Percentiles rank a stretch among this genome's conserved stretches.
Conservation (phyloP, 2,113 vertebrate genomes). For the Leucopsar rothschildi region DNA sequence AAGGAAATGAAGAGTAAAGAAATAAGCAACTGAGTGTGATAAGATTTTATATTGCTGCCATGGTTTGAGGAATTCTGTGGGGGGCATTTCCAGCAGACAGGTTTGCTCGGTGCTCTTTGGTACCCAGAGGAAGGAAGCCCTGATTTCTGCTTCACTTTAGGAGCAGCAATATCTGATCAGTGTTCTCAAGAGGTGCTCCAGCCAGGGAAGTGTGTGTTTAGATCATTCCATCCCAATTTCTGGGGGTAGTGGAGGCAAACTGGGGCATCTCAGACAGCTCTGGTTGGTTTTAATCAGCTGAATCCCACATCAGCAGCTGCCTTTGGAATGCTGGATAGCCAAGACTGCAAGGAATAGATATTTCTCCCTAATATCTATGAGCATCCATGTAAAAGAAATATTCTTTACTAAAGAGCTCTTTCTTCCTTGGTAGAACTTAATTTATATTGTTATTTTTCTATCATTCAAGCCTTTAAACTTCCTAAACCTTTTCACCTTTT, state of each 20-base stretch:
- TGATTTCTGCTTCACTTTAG: background rate
- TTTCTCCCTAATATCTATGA: background rate
- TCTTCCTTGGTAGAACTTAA: background rate
- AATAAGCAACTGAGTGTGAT: background rate
- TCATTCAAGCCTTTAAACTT: background rate
- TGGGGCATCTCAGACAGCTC: background rate
- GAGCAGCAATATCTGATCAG: background rate
- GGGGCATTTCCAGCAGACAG: background rate
- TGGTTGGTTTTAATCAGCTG: background rate
- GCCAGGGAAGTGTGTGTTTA: background rate
- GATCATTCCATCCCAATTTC: background rate
- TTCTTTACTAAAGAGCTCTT: background rate
- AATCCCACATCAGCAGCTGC: background rate
- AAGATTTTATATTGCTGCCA: background rate
- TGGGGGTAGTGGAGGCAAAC: background rate
- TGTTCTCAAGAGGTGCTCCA: background rate
- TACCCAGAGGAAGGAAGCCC: background rate
- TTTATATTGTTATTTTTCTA: background rate
- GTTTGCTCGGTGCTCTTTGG: background rate
- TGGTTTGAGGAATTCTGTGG: background rate
- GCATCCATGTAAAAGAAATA: background rate
- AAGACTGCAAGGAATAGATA: background rate
- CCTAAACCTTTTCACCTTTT: background rate
- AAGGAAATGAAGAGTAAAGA: background rate
- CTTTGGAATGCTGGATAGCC: background rate